These are phyloP conservation scores for Larimichthys crocea DNA, from an alignment of 2,113 vertebrate genomes.

Conservation along the genomic window DNA sequence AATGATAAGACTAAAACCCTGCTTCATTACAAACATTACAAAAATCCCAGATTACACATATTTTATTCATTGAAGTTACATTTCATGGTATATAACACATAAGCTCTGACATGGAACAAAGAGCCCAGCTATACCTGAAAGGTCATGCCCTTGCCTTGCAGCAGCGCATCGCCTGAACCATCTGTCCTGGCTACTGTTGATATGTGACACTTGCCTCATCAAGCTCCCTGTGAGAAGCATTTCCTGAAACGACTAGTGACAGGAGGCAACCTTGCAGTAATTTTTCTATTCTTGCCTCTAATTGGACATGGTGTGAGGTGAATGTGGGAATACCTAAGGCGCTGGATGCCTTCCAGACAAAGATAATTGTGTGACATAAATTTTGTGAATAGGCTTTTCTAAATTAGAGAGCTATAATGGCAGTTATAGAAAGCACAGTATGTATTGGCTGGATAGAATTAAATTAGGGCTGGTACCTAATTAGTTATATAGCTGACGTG, in stretches of 20 bases:
- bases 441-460: constrained; percentile 14
- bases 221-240: constrained; percentile 50
- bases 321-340: constrained; percentile 52
- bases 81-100: not conserved
- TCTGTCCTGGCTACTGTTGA: constrained; percentile 36
- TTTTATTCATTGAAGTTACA: not conserved
- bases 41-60: not conserved
- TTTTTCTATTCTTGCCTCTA: constrained; percentile 72
- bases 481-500: not conserved
- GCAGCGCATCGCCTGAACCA: constrained; percentile 26
- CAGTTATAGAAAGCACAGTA: constrained; percentile 7
- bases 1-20: not conserved
- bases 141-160: constrained; percentile 48
- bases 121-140: constrained; percentile 7
- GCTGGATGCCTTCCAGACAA: constrained; percentile 49
- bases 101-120: constrained; percentile 21
- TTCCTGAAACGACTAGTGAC: constrained; percentile 67
- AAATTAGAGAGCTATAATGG: constrained; percentile 31
- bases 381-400: constrained; percentile 47
- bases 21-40: not conserved
- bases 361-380: constrained; percentile 39
- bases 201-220: constrained; percentile 57
- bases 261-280: constrained; percentile 70
- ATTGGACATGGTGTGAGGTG: constrained; percentile 72
- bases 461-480: not conserved